Evolutionary conservation across 1,140 invertebrate species (phyloP), one percentile per base, ranked within the genome.

Genomic region (Aphelenchoides fujianensis): DNA sequence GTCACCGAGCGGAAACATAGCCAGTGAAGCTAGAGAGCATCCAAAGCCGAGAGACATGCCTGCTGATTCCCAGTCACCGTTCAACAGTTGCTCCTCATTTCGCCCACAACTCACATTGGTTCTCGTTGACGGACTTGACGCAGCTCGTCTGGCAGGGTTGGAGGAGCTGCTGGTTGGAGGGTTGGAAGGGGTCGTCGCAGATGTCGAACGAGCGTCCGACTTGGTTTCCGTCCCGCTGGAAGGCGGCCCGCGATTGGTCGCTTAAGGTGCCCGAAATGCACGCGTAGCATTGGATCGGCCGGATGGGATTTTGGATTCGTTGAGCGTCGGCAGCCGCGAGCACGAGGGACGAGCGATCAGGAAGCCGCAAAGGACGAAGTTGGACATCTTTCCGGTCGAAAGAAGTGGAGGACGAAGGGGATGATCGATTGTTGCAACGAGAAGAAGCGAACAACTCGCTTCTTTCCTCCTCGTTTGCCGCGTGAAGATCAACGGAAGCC

Each of bases 171-270:
- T 59, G 55, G 34, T 59, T 12, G 1, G 12, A 12, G 12, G 32
- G 12, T 66, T 37, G 31, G 63, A 66, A 66, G n/a, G 63, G 63
- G 53, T 66, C 63, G 36, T 66, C 63, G 31, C 63, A 66, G 31
- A 66, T 30, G 31, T 66, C 63, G 1, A 34, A 34, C 0, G 63
- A 37, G 9, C 12, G 32, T n/a, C 32, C 27, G 12, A 16, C 12
- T 2, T 12, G 12, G 12, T 66, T 30, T 16, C 55, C 19, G 23
- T 59, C 55, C 28, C 55, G 55, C 16, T 66, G 9, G 63, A 66
- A 66, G 23, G 31, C 31, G 63, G 27, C 63, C 23, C 63, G 16
- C 27, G 63, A 66, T 66, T 66, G 63, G 53, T 66, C 63, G 31
- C 16, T 19, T 19, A 66, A 37, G 16, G 63, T 66, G 1, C 63